These are phyloP conservation scores for Nemapogon koenigi DNA, from an alignment of 2,888 invertebrate species.

Conservation along the genomic window DNA sequence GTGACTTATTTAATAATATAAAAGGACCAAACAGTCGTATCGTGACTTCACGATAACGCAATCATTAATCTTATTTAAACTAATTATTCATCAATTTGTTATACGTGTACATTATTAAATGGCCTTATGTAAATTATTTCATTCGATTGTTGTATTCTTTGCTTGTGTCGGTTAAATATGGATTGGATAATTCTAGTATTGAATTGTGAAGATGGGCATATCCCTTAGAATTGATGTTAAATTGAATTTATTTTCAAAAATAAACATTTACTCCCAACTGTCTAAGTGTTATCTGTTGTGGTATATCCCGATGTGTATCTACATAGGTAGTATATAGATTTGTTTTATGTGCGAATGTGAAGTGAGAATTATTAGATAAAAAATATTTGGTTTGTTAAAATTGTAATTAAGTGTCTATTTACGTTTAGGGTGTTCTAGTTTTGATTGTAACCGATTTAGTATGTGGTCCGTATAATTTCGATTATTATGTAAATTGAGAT, in stretches of 20 bases:
- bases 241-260: too few species aligned
- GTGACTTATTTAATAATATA: constrained; percentile 56
- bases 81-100: constrained; percentile 60
- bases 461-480: constrained; percentile 35
- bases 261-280: too few species aligned
- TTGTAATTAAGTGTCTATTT: constrained; percentile 7
- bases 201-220: too few species aligned
- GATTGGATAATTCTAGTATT: neutral
- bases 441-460: constrained; percentile 8
- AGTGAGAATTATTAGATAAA: too few species aligned
- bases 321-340: too few species aligned
- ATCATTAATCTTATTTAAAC: constrained; percentile 42
- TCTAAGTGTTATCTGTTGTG: too few species aligned
- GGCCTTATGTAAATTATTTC: constrained; percentile 63
- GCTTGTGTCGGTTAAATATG: constrained; percentile 46
- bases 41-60: constrained; percentile 57
- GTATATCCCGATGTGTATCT: too few species aligned
- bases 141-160: constrained; percentile 40
- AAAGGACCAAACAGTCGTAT: constrained; percentile 64
- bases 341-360: too few species aligned
- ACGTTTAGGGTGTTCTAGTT: constrained; percentile 7
- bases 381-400: too few species aligned
- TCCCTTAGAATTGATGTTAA: too few species aligned
- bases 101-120: constrained; percentile 59
- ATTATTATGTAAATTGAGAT: constrained; percentile 16